Evolutionary conservation across 2,113 vertebrate species (phyloP), one percentile per base, ranked within the genome.

Genomic region (Lontra canadensis): DNA sequence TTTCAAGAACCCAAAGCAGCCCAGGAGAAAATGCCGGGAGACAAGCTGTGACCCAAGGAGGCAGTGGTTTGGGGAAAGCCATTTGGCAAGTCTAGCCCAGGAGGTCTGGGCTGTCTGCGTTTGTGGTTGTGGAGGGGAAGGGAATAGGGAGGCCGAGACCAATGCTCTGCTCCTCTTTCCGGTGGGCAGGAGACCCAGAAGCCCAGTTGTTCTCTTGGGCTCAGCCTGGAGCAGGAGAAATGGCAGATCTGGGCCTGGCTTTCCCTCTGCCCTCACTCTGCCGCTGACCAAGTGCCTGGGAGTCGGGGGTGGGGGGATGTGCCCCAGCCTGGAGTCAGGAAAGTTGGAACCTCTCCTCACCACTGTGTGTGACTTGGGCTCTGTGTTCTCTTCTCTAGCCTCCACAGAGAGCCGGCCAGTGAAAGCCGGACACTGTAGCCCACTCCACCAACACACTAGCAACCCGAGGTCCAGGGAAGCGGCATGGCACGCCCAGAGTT

Each of bases 401-500:
- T 14, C 61, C 49, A 8, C 0, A 29, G 83, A 34, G 18, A 59
- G 47, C 23, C 2, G 4, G 49, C 4, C 78, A 42, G 65, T 61
- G 29, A 67, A 55, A 14, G 5, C 9, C n/a, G 73, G 49, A 21
- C 20, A 29, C 61, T 39, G 25, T 5, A 7, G 76, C 17, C 61
- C 4, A 14, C 25, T 74, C 52, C 2, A 1, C 73, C 63, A 31
- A 18, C 23, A 3, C 0, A 29, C 42, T 21, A 67, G 81, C 78
- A 29, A 18, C n/a, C 1, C 1, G 61, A 26, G 1, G 3, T 44
- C 88, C 49, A 44, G n/a, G 79, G 36, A 61, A 83, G 49, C 2
- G 36, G 55, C 12, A 0, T 10, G 55, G 8, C 6, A 25, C 4
- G 8, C 4, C n/a, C n/a, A 31, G 36, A 15, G n/a, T 21, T 7